phyloP scores from a whole-genome alignment of 1,140 invertebrate species.

The Ctenoplectra terminalis region DNA sequence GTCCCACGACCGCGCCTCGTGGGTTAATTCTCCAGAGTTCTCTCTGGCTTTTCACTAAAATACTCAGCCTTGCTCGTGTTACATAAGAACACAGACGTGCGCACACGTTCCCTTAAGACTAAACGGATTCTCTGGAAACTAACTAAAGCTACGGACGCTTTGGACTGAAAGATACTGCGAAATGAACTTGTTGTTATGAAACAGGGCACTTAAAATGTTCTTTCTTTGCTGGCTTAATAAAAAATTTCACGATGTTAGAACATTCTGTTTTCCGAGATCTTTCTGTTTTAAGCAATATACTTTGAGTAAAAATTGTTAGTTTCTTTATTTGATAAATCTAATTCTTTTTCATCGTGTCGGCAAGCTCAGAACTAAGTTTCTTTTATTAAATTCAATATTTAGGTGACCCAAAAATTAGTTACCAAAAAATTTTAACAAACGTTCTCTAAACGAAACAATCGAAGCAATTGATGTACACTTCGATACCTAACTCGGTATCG shows the following conservation, averaged over 20 bases:
- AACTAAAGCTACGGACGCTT: background rate
- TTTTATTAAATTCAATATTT: too few species aligned
- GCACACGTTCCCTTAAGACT: background rate
- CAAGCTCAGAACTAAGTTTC: background rate
- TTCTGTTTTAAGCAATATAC: too few species aligned
- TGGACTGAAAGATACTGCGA: slow-evolving; percentile 13
- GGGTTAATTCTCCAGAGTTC: slow-evolving; percentile 6
- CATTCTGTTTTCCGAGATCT: background rate
- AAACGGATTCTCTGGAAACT: slow-evolving; percentile 24
- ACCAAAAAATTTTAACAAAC: background rate
- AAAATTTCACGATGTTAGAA: background rate
- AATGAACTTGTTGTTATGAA: slow-evolving; percentile 27
- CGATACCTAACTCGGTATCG: slow-evolving; percentile 32
- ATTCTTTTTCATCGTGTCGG: background rate
- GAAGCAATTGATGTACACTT: slow-evolving; percentile 30
- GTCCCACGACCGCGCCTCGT: background rate
- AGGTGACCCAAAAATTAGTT: too few species aligned
- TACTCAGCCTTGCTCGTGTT: background rate
- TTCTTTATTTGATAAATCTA: too few species aligned
- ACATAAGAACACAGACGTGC: background rate
- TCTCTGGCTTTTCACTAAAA: slow-evolving; percentile 21
- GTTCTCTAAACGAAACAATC: slow-evolving; percentile 39
- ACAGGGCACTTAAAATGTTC: background rate
- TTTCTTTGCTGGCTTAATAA: background rate
- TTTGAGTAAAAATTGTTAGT: too few species aligned